Evolutionary conservation across 2,113 vertebrate species (phyloP), one percentile per base, ranked within the genome.

Genomic region (Hucho hucho): DNA sequence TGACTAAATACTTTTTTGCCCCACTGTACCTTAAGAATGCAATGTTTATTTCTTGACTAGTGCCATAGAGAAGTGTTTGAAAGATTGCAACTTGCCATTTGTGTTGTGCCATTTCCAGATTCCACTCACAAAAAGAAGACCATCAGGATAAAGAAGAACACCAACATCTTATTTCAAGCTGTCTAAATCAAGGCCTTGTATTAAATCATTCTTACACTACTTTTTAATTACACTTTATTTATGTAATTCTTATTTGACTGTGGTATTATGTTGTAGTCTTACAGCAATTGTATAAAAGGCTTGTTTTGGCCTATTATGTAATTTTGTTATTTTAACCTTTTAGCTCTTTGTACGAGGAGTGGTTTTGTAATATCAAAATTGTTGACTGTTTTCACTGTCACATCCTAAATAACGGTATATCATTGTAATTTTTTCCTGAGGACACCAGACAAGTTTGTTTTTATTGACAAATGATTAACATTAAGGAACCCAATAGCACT

Each of bases 141-240:
- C 77, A 90, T 93, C 70, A 81, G 92, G 61, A 87, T 94, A 84
- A 92, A 70, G 87, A 90, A 85, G 79, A 92, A 89, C 70, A 1
- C 89, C 0, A 49, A 75, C 80, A 69, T 92, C 64, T 26, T 81
- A 47, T 46, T 73, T 14, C 77, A 56, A n/a, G 66, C 78, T 0
- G 47, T 28, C 64, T 90, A 70, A 90, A 74, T 7, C 64, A 14
- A 22, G 5, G 13, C 46, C 64, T 53, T n/a, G 16, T 28, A 14
- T 29, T 53, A 28, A 47, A 76, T 25, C 46, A 28, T 49, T 26
- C n/a, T 28, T 25, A 64, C 25, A 25, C 25, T 64, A 25, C 24
- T 25, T 16, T 28, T 25, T 64, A 11, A 64, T 64, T 18, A 56
- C 14, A 18, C n/a, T 22, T 61, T 61, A 24, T 59, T 22, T 59